Conservation (phyloP, 2,113 vertebrate species). For the Panurus biarmicus region DNA sequence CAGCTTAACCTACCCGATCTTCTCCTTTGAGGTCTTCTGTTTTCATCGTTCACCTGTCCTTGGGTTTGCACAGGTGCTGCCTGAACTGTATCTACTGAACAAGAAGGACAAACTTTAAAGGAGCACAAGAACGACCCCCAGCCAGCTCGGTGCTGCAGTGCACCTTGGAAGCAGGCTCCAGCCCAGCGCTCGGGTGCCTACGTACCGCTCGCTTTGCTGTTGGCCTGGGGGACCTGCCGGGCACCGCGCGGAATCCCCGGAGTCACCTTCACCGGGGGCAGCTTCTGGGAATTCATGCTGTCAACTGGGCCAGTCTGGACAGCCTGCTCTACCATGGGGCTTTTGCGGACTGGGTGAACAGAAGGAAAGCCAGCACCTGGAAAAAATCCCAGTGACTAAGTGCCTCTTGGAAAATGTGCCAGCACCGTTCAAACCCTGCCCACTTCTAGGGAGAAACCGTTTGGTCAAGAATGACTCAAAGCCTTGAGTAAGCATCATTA, state of each 20-base stretch:
- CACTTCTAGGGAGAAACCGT: not conserved
- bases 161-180: not conserved
- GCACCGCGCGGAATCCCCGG: constrained; percentile 56
- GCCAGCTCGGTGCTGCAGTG: not conserved
- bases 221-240: constrained; percentile 44
- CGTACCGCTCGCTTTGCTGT: constrained; percentile 54
- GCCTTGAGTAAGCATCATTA: not conserved
- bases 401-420: rapidly evolving
- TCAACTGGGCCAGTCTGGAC: constrained; percentile 86
- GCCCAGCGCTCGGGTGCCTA: rapidly evolving
- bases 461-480: not conserved
- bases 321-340: constrained; percentile 93
- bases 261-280: constrained; percentile 59
- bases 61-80: constrained; percentile 64
- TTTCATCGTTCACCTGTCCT: constrained; percentile 81
- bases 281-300: constrained; percentile 68
- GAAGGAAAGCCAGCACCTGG: constrained; percentile 75
- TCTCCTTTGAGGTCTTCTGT: constrained; percentile 80
- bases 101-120: not conserved
- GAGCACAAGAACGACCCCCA: not conserved
- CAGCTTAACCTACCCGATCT: constrained; percentile 78
- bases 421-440: not conserved
- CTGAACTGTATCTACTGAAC: constrained; percentile 60
- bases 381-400: constrained; percentile 5
- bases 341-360: constrained; percentile 74